Percentiles rank a stretch among this genome's conserved stretches.
phyloP scores from a whole-genome alignment of 2,797 vertebrate species.

The Poecilia picta region DNA sequence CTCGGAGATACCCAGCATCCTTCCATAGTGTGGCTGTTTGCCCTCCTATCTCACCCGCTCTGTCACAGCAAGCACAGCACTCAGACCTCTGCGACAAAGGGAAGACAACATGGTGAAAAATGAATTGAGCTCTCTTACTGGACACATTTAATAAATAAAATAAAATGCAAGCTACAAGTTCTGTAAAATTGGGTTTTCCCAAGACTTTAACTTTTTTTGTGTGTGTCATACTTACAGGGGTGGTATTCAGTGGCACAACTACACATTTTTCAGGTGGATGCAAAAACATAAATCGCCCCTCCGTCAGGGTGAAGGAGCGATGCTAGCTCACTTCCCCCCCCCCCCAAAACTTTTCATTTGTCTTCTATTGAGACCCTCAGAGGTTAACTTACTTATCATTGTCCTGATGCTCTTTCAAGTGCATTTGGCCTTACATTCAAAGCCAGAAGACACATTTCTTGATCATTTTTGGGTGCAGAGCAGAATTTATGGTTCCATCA shows the following conservation, averaged over 20 bases:
- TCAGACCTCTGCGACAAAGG: constrained; percentile 57
- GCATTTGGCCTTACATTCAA: neutral
- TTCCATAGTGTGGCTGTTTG: constrained; percentile 67
- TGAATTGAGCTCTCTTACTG: constrained; percentile 79
- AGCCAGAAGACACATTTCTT: neutral
- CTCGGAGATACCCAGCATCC: constrained; percentile 75
- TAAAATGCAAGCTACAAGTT: constrained; percentile 14
- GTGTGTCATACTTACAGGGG: neutral
- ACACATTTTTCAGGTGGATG: no score
- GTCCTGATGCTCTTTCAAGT: neutral
- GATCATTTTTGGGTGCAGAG: neutral
- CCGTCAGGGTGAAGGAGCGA: no score
- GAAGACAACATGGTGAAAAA: constrained; percentile 78
- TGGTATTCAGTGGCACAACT: no score
- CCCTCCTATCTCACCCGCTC: constrained; percentile 75
- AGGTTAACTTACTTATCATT: neutral
- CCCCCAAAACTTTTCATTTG: neutral
- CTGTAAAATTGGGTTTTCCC: neutral
- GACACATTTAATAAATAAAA: constrained; percentile 31
- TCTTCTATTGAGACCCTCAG: neutral
- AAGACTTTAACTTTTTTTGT: neutral
- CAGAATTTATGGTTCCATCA: neutral
- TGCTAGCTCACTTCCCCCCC: no score
- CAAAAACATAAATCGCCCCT: no score
- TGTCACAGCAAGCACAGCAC: constrained; percentile 58